These are phyloP conservation scores for Enteromius radiatus DNA, from an alignment of 2,797 vertebrate species.

Conservation along the genomic window DNA sequence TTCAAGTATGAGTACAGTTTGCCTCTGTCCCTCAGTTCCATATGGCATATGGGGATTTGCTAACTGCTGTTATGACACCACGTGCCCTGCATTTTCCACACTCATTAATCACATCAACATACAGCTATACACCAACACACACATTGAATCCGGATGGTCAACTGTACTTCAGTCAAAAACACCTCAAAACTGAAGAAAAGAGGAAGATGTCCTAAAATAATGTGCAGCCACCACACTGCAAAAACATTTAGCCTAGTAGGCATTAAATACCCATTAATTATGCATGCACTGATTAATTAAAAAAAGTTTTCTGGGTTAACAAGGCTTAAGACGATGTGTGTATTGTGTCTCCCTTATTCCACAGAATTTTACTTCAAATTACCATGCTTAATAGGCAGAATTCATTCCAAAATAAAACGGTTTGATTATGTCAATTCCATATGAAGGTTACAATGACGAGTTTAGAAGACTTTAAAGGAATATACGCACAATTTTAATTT, in stretches of 20 bases:
- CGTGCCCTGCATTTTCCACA: conserved; percentile 12
- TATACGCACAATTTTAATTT: too few species aligned
- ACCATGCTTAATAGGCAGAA: background rate
- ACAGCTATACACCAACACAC: conserved; percentile 15
- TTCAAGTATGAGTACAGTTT: background rate
- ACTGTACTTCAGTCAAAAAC: background rate
- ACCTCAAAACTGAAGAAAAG: conserved; percentile 4
- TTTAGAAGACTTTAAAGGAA: background rate
- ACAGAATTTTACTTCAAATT: background rate
- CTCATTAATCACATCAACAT: conserved; percentile 30
- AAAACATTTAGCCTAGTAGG: background rate
- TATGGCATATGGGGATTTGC: conserved; percentile 17
- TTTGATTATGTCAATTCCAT: background rate
- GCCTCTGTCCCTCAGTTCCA: background rate
- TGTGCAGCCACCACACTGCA: background rate
- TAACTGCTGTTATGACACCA: conserved; percentile 36
- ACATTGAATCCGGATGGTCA: background rate
- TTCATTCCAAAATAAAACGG: background rate
- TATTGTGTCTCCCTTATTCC: background rate
- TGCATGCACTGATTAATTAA: conserved; percentile 37
- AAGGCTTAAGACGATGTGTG: background rate
- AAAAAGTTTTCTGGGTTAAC: conserved; percentile 17
- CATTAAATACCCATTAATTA: conserved; percentile 26
- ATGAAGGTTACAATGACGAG: background rate
- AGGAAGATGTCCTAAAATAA: conserved; percentile 4